Conservation (phyloP, 2,888 invertebrate genomes). For the Sinelater perroti region DNA sequence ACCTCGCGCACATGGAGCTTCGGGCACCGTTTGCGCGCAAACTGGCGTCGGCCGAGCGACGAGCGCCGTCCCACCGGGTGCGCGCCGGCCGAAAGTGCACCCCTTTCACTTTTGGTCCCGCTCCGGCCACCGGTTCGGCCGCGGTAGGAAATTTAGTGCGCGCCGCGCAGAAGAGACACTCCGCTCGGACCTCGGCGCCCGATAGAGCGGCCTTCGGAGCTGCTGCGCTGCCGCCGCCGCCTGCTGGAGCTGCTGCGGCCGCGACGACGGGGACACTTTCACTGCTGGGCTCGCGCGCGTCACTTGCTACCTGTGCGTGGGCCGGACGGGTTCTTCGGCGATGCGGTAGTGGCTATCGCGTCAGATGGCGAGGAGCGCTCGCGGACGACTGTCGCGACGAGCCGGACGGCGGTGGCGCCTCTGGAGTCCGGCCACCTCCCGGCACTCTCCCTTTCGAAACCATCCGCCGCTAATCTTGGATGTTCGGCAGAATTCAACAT, state of each 20-base stretch:
- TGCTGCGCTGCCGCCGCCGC: no score
- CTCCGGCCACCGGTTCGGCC: slow-evolving; percentile 36
- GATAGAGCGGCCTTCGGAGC: slow-evolving; percentile 45
- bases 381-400: background rate
- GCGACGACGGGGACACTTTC: slow-evolving; percentile 45
- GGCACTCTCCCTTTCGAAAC: no score
- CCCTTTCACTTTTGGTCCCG: slow-evolving; percentile 43
- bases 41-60: slow-evolving; percentile 28
- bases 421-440: no score
- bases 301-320: slow-evolving; percentile 37
- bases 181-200: slow-evolving; percentile 43
- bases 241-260: slow-evolving; percentile 37
- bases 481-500: no score
- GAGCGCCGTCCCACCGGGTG: slow-evolving; percentile 31
- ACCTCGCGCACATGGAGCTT: slow-evolving; percentile 45
- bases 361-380: slow-evolving; percentile 14
- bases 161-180: slow-evolving; percentile 34
- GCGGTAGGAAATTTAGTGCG: slow-evolving; percentile 42
- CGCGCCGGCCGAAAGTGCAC: slow-evolving; percentile 41
- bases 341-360: slow-evolving; percentile 29
- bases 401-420: no score
- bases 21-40: slow-evolving; percentile 34
- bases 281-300: slow-evolving; percentile 42
- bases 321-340: slow-evolving; percentile 39
- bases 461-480: no score